phyloP scores from a whole-genome alignment of 1,140 invertebrate species.

The Leucophenga varia region DNA sequence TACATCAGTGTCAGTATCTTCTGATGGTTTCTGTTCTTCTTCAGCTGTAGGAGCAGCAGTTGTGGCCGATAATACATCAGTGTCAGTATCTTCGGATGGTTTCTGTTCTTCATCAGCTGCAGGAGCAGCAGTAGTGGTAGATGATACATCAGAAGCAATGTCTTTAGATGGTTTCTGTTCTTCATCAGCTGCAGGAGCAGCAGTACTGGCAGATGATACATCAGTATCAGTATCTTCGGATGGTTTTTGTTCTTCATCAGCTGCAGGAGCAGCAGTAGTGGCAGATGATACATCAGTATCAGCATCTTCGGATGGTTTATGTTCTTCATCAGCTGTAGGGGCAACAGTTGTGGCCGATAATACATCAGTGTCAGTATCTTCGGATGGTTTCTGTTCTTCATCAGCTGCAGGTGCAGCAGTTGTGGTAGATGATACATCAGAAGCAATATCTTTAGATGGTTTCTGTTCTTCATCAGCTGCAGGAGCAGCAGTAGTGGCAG shows the following conservation, averaged over 20 bases:
- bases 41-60: slow-evolving; percentile 7
- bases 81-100: slow-evolving; percentile 7
- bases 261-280: not conserved
- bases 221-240: slow-evolving; percentile 4
- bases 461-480: slow-evolving; percentile 3
- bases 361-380: slow-evolving; percentile 2
- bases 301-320: not conserved
- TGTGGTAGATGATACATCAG: slow-evolving; percentile 1
- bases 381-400: not conserved
- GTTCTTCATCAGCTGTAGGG: slow-evolving; percentile 3
- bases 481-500: slow-evolving; percentile 3
- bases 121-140: slow-evolving; percentile 3
- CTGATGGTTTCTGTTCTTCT: slow-evolving; percentile 9
- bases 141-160: slow-evolving; percentile 4
- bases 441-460: slow-evolving; percentile 1
- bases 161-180: slow-evolving; percentile 8
- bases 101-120: slow-evolving; percentile 5
- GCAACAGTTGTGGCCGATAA: slow-evolving; percentile 3
- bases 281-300: not conserved
- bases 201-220: slow-evolving; percentile 1
- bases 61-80: not conserved
- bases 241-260: slow-evolving; percentile 6
- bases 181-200: not conserved
- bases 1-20: slow-evolving; percentile 13
- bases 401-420: not conserved